Base-by-base conservation (phyloP, 1,140 invertebrate species). In the Dreissena rostriformis region DNA sequence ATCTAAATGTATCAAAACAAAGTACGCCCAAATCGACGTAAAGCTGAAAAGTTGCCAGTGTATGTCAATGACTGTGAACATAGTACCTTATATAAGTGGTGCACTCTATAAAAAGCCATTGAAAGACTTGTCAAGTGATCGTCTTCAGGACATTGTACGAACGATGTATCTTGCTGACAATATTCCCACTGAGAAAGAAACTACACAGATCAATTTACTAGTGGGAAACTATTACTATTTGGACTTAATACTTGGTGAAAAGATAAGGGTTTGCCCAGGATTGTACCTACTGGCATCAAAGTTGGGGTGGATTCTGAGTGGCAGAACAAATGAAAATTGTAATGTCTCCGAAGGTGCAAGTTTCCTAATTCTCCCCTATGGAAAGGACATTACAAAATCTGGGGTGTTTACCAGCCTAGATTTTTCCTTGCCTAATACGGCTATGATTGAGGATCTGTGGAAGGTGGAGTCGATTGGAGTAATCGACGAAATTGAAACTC, bases 291-390 rank as follows among this genome's bases (percentile, higher is more conserved):
- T 80, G 29, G 57, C 29, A 15, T 71, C 83, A 8, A 85, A 74
- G 63, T 67, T 85, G 10, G 83, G 76, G 12, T 85, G 76, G 76
- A 85, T 79, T 29, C 12, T 79, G 12, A 85, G 75, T 26, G 57
- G 76, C 14, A 76, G 74, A 61, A 63, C 29, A 4, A 66, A 22
- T 19, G 22, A 74, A 28, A 7, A 61, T 14, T n/a, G 66, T n/a
- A 12, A 73, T 6, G 39, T 52, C 14, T 7, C 11, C 11, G 53
- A 22, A n/a, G 61, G 70, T 26, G 76, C 71, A 7, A 29, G 66
- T 8, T 74, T 73, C 28, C 53, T 75, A n/a, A 72, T 80, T 65
- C 51, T 85, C 24, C 68, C 83, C 49, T 53, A 79, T 79, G 76
- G 83, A 29, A 28, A 76, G 22, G 53, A 57, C 73, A 61, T 85